Conservation (phyloP, 2,888 invertebrate genomes). For the Morpho achilles region DNA sequence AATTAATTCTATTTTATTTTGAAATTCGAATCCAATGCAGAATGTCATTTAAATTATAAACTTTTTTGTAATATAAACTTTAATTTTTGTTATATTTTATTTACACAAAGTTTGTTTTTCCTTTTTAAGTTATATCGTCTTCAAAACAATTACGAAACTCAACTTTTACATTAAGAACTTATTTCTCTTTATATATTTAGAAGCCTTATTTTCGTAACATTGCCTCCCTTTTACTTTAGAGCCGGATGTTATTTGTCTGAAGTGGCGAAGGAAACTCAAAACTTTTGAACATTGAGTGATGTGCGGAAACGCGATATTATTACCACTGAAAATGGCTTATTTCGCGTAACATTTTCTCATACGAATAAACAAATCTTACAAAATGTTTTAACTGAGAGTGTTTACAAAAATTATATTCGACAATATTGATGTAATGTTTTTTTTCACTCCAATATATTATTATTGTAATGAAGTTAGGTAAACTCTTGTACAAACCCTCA, state of each 20-base stretch:
- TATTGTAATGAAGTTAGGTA: no score
- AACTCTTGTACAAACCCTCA: no score
- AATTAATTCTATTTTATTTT: no score
- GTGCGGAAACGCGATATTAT: slow-evolving; percentile 11
- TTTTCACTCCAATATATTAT: no score
- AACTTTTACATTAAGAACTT: slow-evolving; percentile 21
- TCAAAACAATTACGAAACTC: slow-evolving; percentile 1
- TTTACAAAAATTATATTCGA: no score
- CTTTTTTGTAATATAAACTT: background rate
- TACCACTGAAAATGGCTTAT: slow-evolving; percentile 4
- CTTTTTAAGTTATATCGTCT: slow-evolving; percentile 2
- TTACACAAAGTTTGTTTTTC: slow-evolving; percentile 5
- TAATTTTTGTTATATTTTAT: background rate
- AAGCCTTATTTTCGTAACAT: slow-evolving; percentile 8
- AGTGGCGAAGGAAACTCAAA: slow-evolving; percentile 10
- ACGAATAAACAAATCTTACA: no score
- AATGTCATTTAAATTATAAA: background rate
- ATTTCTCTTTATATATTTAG: slow-evolving; percentile 14
- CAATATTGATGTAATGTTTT: no score
- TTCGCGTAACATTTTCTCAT: background rate
- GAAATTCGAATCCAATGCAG: background rate
- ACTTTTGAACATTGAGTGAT: slow-evolving; percentile 14
- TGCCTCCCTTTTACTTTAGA: slow-evolving; percentile 7
- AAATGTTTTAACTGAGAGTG: no score
- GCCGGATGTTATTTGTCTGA: slow-evolving; percentile 12